These are phyloP conservation scores for Drosophila colorata DNA, from an alignment of 2,888 invertebrate genomes.

Conservation along the genomic window DNA sequence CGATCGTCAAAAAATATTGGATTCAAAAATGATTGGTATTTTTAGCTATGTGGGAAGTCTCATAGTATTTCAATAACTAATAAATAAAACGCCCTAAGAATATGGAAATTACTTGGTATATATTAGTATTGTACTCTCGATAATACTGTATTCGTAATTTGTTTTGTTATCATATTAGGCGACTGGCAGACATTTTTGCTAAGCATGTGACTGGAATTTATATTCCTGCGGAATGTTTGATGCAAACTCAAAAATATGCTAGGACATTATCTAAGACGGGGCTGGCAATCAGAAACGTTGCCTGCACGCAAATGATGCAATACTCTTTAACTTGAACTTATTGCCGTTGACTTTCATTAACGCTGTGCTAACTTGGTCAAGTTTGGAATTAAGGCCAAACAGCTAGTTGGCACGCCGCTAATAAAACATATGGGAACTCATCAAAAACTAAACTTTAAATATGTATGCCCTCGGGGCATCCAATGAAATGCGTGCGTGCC, in stretches of 20 bases:
- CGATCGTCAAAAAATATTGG: too few species aligned
- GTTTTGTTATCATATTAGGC: constrained; percentile 57
- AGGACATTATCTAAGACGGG: constrained; percentile 13
- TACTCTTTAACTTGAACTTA: constrained; percentile 53
- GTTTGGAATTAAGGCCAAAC: constrained; percentile 20
- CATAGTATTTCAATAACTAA: too few species aligned
- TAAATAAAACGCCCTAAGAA: too few species aligned
- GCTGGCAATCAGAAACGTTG: constrained; percentile 32
- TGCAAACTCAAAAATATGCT: constrained; percentile 54
- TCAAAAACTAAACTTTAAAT: constrained; percentile 77
- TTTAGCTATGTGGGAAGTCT: too few species aligned
- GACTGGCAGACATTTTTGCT: constrained; percentile 43
- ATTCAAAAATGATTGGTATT: too few species aligned
- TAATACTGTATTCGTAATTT: neutral
- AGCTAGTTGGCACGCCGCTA: constrained; percentile 62
- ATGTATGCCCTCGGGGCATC: constrained; percentile 64
- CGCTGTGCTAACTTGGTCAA: constrained; percentile 31
- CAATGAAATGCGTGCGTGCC: constrained; percentile 53
- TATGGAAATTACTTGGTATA: neutral
- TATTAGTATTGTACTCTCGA: neutral
- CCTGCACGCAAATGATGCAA: constrained; percentile 43
- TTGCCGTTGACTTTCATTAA: constrained; percentile 56
- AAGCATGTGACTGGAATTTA: constrained; percentile 73
- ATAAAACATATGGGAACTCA: constrained; percentile 78
- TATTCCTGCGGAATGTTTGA: constrained; percentile 26